Conservation (phyloP, 1,140 invertebrate genomes). For the Coelopa frigida region DNA sequence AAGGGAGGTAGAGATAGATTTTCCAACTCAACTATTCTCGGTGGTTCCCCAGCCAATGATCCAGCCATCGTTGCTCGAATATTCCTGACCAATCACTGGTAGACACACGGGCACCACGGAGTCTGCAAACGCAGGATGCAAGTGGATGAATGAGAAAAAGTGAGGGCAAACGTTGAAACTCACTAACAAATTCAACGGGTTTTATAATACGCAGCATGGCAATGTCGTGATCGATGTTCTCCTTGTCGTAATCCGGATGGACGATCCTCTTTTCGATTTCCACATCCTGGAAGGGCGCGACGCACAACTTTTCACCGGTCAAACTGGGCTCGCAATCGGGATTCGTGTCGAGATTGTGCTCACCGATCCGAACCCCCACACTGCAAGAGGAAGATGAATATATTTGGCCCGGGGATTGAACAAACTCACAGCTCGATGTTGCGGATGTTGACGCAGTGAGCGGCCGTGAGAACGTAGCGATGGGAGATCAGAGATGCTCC, state of each 20-base stretch:
- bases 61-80: neutral
- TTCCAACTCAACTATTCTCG: neutral
- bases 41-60: constrained; percentile 7
- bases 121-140: too few relatives aligned
- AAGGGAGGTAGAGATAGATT: neutral
- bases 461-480: constrained; percentile 2
- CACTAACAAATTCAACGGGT: too few relatives aligned
- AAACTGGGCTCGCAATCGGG: neutral
- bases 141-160: too few relatives aligned
- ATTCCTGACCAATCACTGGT: neutral
- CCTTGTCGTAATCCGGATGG: too few relatives aligned
- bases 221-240: too few relatives aligned
- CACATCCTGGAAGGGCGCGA: neutral
- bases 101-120: neutral
- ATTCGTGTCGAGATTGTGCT: neutral
- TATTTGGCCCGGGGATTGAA: neutral
- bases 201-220: too few relatives aligned
- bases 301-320: neutral
- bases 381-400: neutral
- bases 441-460: neutral
- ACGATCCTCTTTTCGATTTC: neutral
- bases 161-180: too few relatives aligned
- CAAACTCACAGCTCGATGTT: neutral
- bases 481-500: constrained; percentile 1
- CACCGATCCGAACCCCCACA: neutral